phyloP scores from a whole-genome alignment of 2,797 vertebrate genomes.

The Esox masquinongy region DNA sequence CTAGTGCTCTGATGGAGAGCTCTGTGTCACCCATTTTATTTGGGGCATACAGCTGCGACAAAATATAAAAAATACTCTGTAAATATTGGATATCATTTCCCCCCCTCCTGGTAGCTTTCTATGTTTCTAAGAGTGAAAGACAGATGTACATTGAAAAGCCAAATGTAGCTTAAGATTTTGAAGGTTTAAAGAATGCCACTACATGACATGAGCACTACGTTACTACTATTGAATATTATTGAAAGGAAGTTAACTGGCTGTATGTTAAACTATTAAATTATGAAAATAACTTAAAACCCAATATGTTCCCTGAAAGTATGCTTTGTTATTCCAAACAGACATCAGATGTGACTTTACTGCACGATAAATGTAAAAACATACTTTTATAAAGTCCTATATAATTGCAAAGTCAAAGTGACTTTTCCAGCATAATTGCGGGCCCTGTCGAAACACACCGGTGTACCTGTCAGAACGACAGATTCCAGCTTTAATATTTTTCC shows the following conservation, averaged over 20 bases:
- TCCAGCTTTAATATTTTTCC: no score
- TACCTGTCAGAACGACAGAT: no score
- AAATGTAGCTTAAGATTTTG: not conserved
- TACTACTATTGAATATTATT: not conserved
- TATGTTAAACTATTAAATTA: not conserved
- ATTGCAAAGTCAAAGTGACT: not conserved
- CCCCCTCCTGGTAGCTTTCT: not conserved
- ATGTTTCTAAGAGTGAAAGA: not conserved
- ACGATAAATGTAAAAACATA: not conserved
- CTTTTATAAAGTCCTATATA: not conserved
- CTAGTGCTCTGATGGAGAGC: not conserved
- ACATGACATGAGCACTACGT: not conserved
- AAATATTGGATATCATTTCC: not conserved
- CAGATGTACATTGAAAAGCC: not conserved
- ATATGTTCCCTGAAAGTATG: not conserved
- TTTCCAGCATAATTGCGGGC: not conserved
- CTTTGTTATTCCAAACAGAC: not conserved
- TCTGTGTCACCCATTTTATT: not conserved
- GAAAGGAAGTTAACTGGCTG: not conserved
- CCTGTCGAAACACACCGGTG: not conserved
- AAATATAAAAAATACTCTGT: not conserved
- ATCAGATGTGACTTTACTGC: not conserved
- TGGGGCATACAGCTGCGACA: not conserved
- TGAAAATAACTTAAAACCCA: not conserved
- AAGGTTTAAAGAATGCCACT: not conserved